A percentile compares a stretch with the other conserved stretches of the same genome.
Evolutionary conservation across 2,797 vertebrate genomes (phyloP).

Genomic region (Dendrocincla fuliginosa): DNA sequence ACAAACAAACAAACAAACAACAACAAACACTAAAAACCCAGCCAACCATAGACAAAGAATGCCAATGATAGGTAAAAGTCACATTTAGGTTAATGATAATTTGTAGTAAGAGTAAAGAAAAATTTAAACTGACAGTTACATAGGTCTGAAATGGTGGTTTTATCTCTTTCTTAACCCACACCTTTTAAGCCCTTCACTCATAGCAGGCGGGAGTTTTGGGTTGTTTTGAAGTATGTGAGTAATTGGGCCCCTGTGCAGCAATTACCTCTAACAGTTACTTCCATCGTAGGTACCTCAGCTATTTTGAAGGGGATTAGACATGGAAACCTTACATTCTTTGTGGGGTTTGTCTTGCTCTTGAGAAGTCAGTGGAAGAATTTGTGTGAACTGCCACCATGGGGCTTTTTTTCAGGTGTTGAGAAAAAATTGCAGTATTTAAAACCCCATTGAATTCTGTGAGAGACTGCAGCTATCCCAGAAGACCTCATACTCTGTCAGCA

Average conservation of each 20-base stretch:
- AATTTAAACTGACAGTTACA: neutral
- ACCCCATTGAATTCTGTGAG: neutral
- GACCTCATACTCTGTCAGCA: neutral
- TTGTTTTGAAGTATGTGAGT: neutral
- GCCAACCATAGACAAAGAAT: neutral
- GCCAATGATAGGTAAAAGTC: neutral
- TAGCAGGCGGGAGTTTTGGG: neutral
- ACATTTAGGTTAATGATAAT: neutral
- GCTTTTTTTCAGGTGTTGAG: neutral
- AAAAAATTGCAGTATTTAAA: neutral
- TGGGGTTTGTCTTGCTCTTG: neutral
- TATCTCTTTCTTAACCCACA: neutral
- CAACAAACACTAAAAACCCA: neutral
- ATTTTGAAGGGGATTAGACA: slow-evolving; percentile 5
- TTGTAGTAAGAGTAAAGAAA: neutral
- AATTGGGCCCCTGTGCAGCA: slow-evolving; percentile 17
- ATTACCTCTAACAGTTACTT: neutral
- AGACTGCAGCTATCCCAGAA: neutral
- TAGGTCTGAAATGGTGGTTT: neutral
- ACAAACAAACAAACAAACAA: neutral
- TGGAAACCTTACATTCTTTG: neutral
- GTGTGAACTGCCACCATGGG: neutral
- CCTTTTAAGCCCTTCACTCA: neutral
- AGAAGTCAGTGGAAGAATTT: neutral
- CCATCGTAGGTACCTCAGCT: neutral